phyloP scores from a whole-genome alignment of 2,113 vertebrate species.

The Megalops atlanticus region DNA sequence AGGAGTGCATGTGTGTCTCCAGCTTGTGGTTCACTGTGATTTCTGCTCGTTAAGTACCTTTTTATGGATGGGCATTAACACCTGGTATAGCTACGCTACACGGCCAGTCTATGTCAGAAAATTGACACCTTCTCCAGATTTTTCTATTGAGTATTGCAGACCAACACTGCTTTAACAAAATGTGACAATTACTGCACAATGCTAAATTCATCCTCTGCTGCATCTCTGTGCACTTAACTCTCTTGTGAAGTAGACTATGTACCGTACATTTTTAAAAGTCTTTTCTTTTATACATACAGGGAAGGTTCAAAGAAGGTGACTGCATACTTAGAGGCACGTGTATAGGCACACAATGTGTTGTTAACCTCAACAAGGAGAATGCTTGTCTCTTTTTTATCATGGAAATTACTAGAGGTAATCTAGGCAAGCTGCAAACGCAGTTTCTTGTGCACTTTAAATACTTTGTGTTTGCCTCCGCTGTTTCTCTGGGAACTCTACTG shows the following conservation, averaged over 20 bases:
- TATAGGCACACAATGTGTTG: neutral
- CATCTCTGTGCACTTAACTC: neutral
- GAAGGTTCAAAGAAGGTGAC: neutral
- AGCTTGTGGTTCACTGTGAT: neutral
- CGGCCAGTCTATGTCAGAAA: neutral
- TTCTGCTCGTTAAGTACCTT: neutral
- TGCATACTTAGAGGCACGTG: neutral
- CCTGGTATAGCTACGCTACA: neutral
- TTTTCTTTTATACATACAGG: neutral
- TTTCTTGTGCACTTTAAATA: neutral
- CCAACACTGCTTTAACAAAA: neutral
- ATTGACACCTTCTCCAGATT: neutral
- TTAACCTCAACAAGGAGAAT: neutral
- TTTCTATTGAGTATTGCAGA: neutral
- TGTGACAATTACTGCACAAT: neutral
- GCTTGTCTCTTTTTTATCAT: neutral
- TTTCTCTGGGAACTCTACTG: neutral
- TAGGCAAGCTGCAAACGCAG: neutral
- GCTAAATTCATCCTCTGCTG: neutral
- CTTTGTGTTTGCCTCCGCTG: neutral
- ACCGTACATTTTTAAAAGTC: neutral
- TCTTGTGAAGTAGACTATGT: neutral
- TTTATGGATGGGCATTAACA: neutral
- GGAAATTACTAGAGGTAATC: neutral
- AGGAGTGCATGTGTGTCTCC: neutral